These are phyloP conservation scores for Drosophila fuyamai DNA, from an alignment of 1,140 invertebrate species.

Conservation along the genomic window DNA sequence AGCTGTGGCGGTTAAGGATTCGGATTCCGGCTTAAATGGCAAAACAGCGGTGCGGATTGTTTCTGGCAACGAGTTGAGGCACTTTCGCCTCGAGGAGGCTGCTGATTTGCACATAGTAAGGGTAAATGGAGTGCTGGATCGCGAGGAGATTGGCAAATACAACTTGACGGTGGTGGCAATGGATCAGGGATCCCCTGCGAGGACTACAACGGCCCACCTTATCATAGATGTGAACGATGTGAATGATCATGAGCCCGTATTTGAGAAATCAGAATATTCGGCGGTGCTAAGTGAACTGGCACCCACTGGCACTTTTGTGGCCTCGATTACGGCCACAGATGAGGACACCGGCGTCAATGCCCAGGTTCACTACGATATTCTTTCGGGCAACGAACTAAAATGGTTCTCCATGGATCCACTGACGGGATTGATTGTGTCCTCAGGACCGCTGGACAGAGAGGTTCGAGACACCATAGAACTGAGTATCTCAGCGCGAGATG, in stretches of 20 bases:
- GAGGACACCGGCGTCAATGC: constrained; percentile 96
- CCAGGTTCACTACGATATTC: constrained; percentile 94
- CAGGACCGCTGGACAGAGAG: constrained; percentile 93
- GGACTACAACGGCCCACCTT: constrained; percentile 93
- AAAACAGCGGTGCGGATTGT: constrained; percentile 93
- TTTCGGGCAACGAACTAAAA: constrained; percentile 93
- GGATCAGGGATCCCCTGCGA: constrained; percentile 93
- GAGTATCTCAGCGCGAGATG: constrained; percentile 93
- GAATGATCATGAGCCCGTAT: constrained; percentile 97
- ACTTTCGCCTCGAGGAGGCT: constrained; percentile 94
- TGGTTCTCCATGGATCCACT: constrained; percentile 94
- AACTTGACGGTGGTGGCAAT: constrained; percentile 96
- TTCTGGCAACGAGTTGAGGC: constrained; percentile 94
- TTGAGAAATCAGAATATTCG: constrained; percentile 96
- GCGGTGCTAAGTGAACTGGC: constrained; percentile 94
- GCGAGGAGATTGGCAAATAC: constrained; percentile 96
- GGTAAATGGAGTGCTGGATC: constrained; percentile 96
- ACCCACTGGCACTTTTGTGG: constrained; percentile 94
- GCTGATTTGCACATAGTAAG: constrained; percentile 94
- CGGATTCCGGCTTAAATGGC: constrained; percentile 95
- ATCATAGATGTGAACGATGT: constrained; percentile 97
- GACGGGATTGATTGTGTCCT: constrained; percentile 94
- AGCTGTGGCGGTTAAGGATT: constrained; percentile 95
- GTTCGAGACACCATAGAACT: constrained; percentile 92
- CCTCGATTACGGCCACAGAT: constrained; percentile 94